Percentiles rank a stretch among this genome's conserved stretches.
phyloP scores from a whole-genome alignment of 2,113 vertebrate genomes.

The Hemiprocne comata region DNA sequence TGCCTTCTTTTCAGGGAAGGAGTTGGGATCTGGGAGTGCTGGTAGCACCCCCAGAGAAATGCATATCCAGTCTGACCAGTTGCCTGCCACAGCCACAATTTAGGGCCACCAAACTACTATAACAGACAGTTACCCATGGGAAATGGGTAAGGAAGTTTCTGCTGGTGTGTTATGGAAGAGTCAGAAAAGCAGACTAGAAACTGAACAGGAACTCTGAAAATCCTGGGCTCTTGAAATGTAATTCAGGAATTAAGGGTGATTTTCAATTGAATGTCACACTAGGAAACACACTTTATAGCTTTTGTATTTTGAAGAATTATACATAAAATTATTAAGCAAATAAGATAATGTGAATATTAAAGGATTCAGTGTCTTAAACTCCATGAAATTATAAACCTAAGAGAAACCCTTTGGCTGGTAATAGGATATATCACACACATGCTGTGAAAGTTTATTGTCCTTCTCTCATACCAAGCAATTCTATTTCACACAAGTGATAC shows the following conservation, averaged over 20 bases:
- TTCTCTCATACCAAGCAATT: background rate
- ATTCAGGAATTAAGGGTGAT: background rate
- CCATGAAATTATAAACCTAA: conserved; percentile 1
- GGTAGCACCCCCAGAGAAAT: too few relatives aligned
- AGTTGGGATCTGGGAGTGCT: background rate
- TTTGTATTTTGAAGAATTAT: background rate
- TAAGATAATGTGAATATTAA: background rate
- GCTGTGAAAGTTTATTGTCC: background rate
- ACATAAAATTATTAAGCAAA: background rate
- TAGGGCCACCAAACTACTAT: background rate
- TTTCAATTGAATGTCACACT: background rate
- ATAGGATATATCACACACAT: background rate
- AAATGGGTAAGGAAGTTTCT: background rate
- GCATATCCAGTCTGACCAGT: background rate
- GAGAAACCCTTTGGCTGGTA: background rate
- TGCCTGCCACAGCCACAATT: background rate
- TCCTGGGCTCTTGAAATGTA: background rate
- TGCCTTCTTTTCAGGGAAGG: background rate
- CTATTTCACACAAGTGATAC: too few relatives aligned
- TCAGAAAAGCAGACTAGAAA: background rate
- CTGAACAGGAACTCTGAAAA: background rate
- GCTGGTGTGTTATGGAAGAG: background rate
- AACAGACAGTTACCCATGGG: too few relatives aligned
- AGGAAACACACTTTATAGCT: background rate
- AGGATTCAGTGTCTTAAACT: background rate